Conservation (phyloP, 2,888 invertebrate genomes). For the Philonicus albiceps region DNA sequence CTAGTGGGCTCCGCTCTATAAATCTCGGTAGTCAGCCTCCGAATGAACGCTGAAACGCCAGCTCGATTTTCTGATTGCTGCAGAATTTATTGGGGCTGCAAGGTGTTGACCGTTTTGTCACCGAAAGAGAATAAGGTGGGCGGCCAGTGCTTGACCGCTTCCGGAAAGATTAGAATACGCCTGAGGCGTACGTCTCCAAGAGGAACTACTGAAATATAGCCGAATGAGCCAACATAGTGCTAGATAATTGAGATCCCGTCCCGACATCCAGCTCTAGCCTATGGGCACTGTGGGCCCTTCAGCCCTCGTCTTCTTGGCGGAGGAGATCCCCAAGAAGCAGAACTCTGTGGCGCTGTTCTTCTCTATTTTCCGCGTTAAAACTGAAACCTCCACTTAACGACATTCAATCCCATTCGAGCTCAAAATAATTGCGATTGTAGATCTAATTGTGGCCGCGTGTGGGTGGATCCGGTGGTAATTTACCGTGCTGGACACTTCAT, state of each 20-base stretch:
- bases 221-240: not conserved
- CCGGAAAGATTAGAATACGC: not conserved
- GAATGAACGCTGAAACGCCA: not conserved
- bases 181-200: not conserved
- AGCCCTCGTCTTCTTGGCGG: not conserved
- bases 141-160: not conserved
- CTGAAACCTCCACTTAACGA: slow-evolving; percentile 12
- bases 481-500: slow-evolving; percentile 43
- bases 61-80: slow-evolving; percentile 37
- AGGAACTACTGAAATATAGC: not conserved
- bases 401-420: not conserved
- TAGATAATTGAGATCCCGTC: slow-evolving; percentile 12
- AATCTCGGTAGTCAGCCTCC: slow-evolving; percentile 23
- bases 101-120: slow-evolving; percentile 41
- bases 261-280: not conserved
- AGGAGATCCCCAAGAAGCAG: not conserved
- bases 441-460: slow-evolving; percentile 47
- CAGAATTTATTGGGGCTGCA: slow-evolving; percentile 37
- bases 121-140: slow-evolving; percentile 26
- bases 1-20: not conserved
- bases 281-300: not conserved
- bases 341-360: not conserved
- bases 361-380: not conserved
- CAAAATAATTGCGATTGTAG: slow-evolving; percentile 44
- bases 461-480: slow-evolving; percentile 45